Base-by-base conservation (phyloP, 2,797 vertebrate genomes). In the Cottoperca gobio region DNA sequence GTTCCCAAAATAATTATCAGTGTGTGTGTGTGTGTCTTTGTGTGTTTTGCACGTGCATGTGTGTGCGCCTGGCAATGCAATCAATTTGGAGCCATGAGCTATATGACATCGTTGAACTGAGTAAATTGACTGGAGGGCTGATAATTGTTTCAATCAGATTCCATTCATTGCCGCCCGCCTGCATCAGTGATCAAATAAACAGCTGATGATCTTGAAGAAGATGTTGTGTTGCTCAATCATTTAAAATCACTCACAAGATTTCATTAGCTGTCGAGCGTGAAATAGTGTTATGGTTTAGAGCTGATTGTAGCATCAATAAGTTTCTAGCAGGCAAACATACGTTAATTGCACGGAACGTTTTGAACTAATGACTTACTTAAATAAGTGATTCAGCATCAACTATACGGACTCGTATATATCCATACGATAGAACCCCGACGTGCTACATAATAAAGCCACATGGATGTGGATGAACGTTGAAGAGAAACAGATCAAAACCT, bases 81-180 rank as follows among this genome's bases (percentile, higher is more conserved):
- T 88, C 82, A 76, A 54, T 87, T 69, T 61, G 28, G 24, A 64
- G 75, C 73, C 28, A 26, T 17, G 61, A 77, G 80, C 64, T 55
- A 59, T 84, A 85, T 86, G 59, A 75, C 76, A 79, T 70, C 66
- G 75, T 12, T 86, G 76, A 87, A 84, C 62, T 75, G 65, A 28
- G 62, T 67, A 82, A 86, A 91, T 76, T 86, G 81, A 90, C 73
- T 88, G 60, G 42, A 82, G 75, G 78, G 64, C 39, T 70, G 70
- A 76, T 49, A 73, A 79, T 76, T 40, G 65, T 81, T 91, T 81
- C 70, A 82, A 88, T 89, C 82, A 78, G 73, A 76, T 76, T 66
- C 66, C 61, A 82, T 89, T 90, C 71, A 79, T 46, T 54, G 63
- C 37, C 10, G 2, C 16, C 37, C 10, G 2, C 16, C 71, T 63